phyloP scores from a whole-genome alignment of 2,797 vertebrate species.

The Sebastes diploproa region DNA sequence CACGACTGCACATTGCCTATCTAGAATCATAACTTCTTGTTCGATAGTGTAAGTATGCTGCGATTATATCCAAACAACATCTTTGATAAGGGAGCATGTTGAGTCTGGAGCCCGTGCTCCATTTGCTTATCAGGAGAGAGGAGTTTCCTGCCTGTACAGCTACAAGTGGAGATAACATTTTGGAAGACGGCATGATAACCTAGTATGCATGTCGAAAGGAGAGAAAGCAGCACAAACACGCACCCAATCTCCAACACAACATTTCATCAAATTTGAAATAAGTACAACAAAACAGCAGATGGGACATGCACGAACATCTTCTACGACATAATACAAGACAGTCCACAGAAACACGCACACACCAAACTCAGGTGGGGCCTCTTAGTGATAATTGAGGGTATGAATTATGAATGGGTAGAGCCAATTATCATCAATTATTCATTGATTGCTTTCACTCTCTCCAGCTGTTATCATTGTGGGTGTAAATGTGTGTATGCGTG shows the following conservation, averaged over 20 bases:
- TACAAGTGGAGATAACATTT: conserved; percentile 29
- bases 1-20: background rate
- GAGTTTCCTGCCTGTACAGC: conserved; percentile 15
- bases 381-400: conserved; percentile 53
- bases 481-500: conserved; percentile 3
- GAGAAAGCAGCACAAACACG: background rate
- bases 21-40: background rate
- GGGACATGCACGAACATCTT: background rate
- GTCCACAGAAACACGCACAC: background rate
- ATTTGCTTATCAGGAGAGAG: conserved; percentile 40
- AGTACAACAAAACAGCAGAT: conserved; percentile 14
- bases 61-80: conserved; percentile 1
- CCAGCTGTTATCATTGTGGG: conserved; percentile 57
- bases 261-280: background rate
- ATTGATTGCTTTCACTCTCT: conserved; percentile 63
- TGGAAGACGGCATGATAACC: background rate
- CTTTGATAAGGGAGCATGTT: conserved; percentile 13
- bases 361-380: conserved; percentile 42
- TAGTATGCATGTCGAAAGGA: background rate
- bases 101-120: conserved; percentile 17
- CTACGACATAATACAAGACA: conserved; percentile 8
- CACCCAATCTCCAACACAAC: background rate
- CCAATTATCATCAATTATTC: conserved; percentile 70
- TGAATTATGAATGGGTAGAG: conserved; percentile 78
- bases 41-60: background rate